Conservation (phyloP, 1,140 invertebrate genomes). For the Scaptomyza hsui region DNA sequence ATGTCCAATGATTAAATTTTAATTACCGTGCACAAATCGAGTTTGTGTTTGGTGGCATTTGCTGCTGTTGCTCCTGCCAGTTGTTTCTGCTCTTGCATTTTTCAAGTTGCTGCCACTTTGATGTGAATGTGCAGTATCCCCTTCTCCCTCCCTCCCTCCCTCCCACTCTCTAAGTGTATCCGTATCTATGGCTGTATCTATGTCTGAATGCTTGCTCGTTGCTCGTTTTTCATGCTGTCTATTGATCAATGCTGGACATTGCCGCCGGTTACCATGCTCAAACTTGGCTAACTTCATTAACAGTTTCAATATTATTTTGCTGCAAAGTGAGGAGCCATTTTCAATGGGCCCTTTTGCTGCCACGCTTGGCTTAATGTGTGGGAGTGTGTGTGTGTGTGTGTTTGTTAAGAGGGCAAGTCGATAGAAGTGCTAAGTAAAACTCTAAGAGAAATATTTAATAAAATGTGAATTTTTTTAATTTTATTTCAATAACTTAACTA, state of each 20-base stretch:
- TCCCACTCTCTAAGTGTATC: background rate
- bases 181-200: conserved; percentile 9
- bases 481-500: no score
- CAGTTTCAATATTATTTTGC: conserved; percentile 65
- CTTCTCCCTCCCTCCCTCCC: background rate
- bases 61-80: background rate
- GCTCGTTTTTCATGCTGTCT: conserved; percentile 64
- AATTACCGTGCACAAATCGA: conserved; percentile 80
- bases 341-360: conserved; percentile 22
- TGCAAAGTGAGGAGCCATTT: conserved; percentile 16
- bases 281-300: conserved; percentile 70
- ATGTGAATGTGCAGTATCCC: conserved; percentile 34
- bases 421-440: background rate
- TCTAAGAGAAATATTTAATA: background rate
- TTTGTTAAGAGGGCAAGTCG: conserved; percentile 5
- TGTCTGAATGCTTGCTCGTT: conserved; percentile 2
- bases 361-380: background rate
- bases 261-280: conserved; percentile 36
- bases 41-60: conserved; percentile 53
- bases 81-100: conserved; percentile 46
- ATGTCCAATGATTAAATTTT: conserved; percentile 82
- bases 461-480: no score
- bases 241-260: conserved; percentile 57
- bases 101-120: conserved; percentile 47
- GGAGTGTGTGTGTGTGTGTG: background rate